These are phyloP conservation scores for Triplophysa siluroides DNA, from an alignment of 2,113 vertebrate species.

Conservation along the genomic window DNA sequence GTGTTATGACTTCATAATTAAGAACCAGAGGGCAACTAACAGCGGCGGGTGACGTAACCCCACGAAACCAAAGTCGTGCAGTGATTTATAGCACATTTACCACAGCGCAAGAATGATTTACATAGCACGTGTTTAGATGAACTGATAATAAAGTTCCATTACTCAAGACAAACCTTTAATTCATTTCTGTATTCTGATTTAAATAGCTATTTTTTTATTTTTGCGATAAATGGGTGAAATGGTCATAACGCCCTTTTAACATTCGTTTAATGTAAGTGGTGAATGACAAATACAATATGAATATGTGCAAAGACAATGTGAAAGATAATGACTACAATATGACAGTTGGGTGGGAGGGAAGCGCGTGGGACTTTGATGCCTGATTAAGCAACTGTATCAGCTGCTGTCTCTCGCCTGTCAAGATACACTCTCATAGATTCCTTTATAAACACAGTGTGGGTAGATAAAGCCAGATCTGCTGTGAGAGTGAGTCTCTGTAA, in stretches of 20 bases:
- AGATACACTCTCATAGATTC: constrained; percentile 26
- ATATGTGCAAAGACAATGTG: constrained; percentile 29
- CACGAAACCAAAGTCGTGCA: constrained; percentile 25
- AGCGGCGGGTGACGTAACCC: constrained; percentile 48
- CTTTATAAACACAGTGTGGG: constrained; percentile 38
- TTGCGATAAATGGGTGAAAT: neutral
- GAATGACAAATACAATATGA: constrained; percentile 22
- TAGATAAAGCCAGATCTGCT: constrained; percentile 30
- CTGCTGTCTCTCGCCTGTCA: constrained; percentile 29
- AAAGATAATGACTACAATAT: constrained; percentile 22
- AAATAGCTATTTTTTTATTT: neutral
- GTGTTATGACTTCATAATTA: constrained; percentile 52
- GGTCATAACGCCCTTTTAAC: constrained; percentile 6
- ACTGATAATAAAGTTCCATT: neutral
- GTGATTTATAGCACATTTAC: constrained; percentile 26
- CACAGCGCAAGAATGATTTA: constrained; percentile 32
- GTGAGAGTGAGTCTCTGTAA: neutral
- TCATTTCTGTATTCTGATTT: neutral
- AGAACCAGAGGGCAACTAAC: constrained; percentile 49
- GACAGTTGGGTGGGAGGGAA: constrained; percentile 20
- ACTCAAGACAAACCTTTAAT: constrained; percentile 10
- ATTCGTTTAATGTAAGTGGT: constrained; percentile 10
- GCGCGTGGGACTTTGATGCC: constrained; percentile 32
- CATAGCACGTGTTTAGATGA: neutral
- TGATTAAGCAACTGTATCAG: constrained; percentile 39